Conservation (phyloP, 2,797 vertebrate genomes). For the Pseudopleuronectes americanus region DNA sequence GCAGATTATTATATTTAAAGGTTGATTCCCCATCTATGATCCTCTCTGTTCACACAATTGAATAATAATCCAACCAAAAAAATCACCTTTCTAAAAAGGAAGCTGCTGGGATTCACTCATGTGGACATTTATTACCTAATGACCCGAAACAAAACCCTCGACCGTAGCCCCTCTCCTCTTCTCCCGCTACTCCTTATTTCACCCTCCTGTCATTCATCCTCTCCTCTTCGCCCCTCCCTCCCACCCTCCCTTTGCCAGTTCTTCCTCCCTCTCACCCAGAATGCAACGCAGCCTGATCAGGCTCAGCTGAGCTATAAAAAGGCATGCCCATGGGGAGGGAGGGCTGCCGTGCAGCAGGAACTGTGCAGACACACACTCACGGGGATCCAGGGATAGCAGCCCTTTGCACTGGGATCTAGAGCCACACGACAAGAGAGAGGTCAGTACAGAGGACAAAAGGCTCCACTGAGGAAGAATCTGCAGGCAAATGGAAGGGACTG, state of each 20-base stretch:
- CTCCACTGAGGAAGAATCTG: constrained; percentile 39
- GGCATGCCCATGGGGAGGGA: constrained; percentile 70
- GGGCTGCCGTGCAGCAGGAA: constrained; percentile 82
- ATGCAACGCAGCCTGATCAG: constrained; percentile 76
- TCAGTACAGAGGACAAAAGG: constrained; percentile 82
- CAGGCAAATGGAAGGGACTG: constrained; percentile 34
- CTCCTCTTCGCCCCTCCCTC: constrained; percentile 25
- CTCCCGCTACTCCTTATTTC: constrained; percentile 35
- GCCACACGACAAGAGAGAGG: constrained; percentile 78
- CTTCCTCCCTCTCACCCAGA: constrained; percentile 72
- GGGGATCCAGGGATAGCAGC: constrained; percentile 76
- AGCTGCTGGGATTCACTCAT: neutral
- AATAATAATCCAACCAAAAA: neutral
- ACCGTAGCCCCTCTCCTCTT: neutral
- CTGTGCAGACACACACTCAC: constrained; percentile 73
- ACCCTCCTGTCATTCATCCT: constrained; percentile 32
- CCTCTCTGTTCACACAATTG: neutral
- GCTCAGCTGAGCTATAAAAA: constrained; percentile 85
- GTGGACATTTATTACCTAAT: neutral
- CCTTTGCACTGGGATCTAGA: constrained; percentile 77
- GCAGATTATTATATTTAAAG: neutral
- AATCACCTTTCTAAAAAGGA: too few relatives aligned
- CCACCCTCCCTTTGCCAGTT: constrained; percentile 30
- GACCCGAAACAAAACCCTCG: neutral
- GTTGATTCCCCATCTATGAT: neutral